Base-by-base conservation (phyloP, 2,797 vertebrate genomes). In the Myotis pilosus region DNA sequence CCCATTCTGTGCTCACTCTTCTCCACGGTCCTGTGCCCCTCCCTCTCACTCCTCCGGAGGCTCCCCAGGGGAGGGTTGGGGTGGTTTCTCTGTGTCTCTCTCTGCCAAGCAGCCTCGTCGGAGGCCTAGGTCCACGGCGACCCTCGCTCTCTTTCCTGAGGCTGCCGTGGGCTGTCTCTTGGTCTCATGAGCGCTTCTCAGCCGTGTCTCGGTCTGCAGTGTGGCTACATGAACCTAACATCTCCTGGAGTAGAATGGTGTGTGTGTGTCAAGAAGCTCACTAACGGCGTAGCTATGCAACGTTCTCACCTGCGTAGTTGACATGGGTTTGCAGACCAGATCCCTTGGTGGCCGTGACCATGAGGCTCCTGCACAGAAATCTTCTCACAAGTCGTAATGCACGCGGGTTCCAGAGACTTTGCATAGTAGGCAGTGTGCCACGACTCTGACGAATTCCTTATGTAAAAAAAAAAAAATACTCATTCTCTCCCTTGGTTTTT, bases 21-120 rank as follows among this genome's bases (percentile, higher is more conserved):
- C 96, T 95, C 93, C 95, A 74, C 11, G 4, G 96, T 97, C 92
- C 94, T 38, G 41, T 41, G 94, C 95, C 89, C 84, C 84, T 83
- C 64, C 97, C 60, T 47, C 86, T 33, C 92, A 55, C 78, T 94
- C 92, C 97, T 96, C 95, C 91, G 91, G 30, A 86, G 9, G 16
- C 91, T 97, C 96, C 95, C 88, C 95, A n/a, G 94, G 97, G 95
- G 93, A 83, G 94, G 87, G 96, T 97, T 89, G 96, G 94, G 96
- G 79, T 96, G 96, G 94, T 96, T 96, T 89, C 97, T 96, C 49
- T 97, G 92, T 84, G 69, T 94, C 28, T 30, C 80, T 97, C 96
- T 85, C 93, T 97, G 97, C 94, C 94, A 90, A 96, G 95, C 96
- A 97, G 87, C 89, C 96, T 96, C 96, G 85, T 97, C 91, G 89